phyloP scores from a whole-genome alignment of 2,888 invertebrate species.

The Rhagium mordax region DNA sequence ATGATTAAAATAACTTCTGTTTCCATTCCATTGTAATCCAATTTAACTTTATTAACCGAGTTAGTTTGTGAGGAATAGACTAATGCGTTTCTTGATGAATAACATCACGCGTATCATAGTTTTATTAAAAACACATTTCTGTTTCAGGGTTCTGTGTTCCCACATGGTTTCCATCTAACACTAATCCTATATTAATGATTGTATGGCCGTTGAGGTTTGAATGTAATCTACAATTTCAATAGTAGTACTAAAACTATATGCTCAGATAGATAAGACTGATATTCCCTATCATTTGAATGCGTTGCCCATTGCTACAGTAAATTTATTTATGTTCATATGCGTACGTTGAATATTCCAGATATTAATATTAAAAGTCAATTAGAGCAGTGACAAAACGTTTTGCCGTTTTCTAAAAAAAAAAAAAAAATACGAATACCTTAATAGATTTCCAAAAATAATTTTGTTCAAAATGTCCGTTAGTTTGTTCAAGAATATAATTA shows the following conservation, averaged over 20 bases:
- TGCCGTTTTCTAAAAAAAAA: too few relatives aligned
- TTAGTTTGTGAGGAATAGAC: neutral
- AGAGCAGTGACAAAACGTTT: too few relatives aligned
- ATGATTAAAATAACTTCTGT: neutral
- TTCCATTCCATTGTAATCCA: neutral
- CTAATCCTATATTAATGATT: neutral
- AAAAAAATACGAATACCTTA: too few relatives aligned
- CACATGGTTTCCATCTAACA: neutral
- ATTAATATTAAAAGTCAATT: too few relatives aligned
- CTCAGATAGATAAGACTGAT: neutral
- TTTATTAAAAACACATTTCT: neutral
- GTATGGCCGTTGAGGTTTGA: neutral
- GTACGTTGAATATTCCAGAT: neutral
- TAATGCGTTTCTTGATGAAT: neutral
- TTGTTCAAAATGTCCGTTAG: too few relatives aligned
- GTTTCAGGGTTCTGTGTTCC: neutral
- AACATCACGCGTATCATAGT: neutral
- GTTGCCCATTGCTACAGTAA: neutral
- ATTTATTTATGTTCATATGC: neutral
- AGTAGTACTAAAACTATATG: neutral
- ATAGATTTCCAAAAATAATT: too few relatives aligned
- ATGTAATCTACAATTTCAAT: neutral
- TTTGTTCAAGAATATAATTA: too few relatives aligned
- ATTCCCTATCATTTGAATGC: neutral
- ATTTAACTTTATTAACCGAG: neutral